phyloP scores from a whole-genome alignment of 2,888 invertebrate genomes.

The Pammene aurita region DNA sequence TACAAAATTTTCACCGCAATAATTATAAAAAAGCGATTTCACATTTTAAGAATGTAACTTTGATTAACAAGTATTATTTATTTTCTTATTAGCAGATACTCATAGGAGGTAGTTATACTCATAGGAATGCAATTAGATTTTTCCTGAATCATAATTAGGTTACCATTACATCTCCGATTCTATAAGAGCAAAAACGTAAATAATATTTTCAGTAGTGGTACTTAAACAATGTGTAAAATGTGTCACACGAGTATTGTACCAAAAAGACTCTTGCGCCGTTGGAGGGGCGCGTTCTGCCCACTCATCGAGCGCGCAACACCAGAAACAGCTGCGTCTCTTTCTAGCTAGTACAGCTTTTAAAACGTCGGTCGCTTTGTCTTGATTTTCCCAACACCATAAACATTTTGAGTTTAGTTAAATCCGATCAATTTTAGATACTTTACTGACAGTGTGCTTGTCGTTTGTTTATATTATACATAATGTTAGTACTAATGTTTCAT shows the following conservation, averaged over 20 bases:
- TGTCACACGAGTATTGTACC: slow-evolving; percentile 73
- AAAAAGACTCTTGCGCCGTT: slow-evolving; percentile 72
- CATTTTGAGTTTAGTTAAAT: slow-evolving; percentile 48
- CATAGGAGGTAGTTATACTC: not conserved
- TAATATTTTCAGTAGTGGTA: slow-evolving; percentile 21
- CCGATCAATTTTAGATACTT: slow-evolving; percentile 28
- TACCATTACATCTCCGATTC: not conserved
- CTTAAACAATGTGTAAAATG: slow-evolving; percentile 52
- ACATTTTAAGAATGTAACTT: no score
- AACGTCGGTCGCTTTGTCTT: slow-evolving; percentile 21
- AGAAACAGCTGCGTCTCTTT: slow-evolving; percentile 70
- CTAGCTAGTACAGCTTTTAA: slow-evolving; percentile 47
- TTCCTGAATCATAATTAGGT: not conserved
- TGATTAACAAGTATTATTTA: no score
- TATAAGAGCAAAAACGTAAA: not conserved
- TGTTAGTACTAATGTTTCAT: not conserved
- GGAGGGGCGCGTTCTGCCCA: slow-evolving; percentile 76
- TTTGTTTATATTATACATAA: not conserved
- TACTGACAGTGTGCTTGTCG: slow-evolving; percentile 16
- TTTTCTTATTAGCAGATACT: no score
- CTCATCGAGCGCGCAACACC: slow-evolving; percentile 55
- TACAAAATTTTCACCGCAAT: no score
- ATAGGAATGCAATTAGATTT: slow-evolving; percentile 6
- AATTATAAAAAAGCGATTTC: no score
- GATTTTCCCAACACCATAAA: slow-evolving; percentile 20